Conservation (phyloP, 2,888 invertebrate species). For the Notodonta dromedarius region DNA sequence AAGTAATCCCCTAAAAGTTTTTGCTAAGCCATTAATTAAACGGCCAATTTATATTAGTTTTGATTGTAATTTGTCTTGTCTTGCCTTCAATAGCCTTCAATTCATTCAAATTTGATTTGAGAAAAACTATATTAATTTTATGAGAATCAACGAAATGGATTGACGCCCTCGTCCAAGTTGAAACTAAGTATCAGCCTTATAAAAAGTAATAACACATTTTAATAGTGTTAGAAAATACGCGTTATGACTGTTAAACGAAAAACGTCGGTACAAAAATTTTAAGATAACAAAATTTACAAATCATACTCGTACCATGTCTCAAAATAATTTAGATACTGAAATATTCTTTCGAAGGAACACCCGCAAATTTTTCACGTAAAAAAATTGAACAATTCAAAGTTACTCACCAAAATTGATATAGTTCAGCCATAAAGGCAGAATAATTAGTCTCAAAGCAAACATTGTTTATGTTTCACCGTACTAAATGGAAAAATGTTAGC, state of each 20-base stretch:
- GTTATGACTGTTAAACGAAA: too few relatives aligned
- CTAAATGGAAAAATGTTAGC: neutral
- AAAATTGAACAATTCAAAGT: neutral
- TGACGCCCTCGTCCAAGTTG: neutral
- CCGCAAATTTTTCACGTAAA: too few relatives aligned
- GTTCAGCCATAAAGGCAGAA: slow-evolving; percentile 15
- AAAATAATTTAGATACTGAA: too few relatives aligned
- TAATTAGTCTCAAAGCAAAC: neutral
- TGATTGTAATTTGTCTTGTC: neutral
- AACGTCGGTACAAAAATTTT: too few relatives aligned
- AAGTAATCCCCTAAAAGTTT: neutral
- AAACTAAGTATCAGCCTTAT: neutral
- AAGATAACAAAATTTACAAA: too few relatives aligned
- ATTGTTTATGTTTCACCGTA: neutral
- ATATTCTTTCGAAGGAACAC: too few relatives aligned
- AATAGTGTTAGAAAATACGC: too few relatives aligned
- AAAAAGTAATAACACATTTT: too few relatives aligned
- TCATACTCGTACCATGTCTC: too few relatives aligned
- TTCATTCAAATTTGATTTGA: neutral
- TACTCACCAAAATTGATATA: slow-evolving; percentile 5
- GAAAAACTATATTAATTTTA: neutral
- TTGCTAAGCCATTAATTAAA: neutral
- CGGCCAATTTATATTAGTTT: neutral
- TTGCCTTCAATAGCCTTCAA: neutral
- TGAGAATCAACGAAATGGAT: neutral